Percentiles rank a stretch among this genome's conserved stretches.
Conservation (phyloP, 2,888 invertebrate genomes). For the Micropterix aruncella region DNA sequence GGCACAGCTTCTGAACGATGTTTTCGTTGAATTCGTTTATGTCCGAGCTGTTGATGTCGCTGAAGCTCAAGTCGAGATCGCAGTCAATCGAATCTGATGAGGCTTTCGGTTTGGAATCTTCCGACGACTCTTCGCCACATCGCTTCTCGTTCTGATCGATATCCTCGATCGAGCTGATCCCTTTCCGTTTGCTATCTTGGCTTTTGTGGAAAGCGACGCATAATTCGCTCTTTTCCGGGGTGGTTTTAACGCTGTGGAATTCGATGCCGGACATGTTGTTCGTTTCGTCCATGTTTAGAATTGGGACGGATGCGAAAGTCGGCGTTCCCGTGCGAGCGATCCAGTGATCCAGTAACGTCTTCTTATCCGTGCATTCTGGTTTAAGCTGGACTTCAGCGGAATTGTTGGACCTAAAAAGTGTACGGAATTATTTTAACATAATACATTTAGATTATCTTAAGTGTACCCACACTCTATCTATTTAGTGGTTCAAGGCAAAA, state of each 20-base stretch:
- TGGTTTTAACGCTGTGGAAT: slow-evolving; percentile 34
- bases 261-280: slow-evolving; percentile 31
- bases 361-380: slow-evolving; percentile 34
- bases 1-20: slow-evolving; percentile 36
- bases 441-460: no score
- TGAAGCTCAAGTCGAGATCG: slow-evolving; percentile 39
- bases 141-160: slow-evolving; percentile 36
- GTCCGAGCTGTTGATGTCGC: slow-evolving; percentile 39
- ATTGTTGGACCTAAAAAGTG: neutral
- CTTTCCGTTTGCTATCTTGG: slow-evolving; percentile 23
- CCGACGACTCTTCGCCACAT: slow-evolving; percentile 41
- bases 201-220: slow-evolving; percentile 14
- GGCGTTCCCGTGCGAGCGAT: slow-evolving; percentile 35
- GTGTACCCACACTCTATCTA: no score
- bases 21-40: slow-evolving; percentile 40
- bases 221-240: slow-evolving; percentile 20
- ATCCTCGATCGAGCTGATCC: slow-evolving; percentile 36
- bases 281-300: slow-evolving; percentile 23
- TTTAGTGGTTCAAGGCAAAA: no score
- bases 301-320: slow-evolving; percentile 32
- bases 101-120: slow-evolving; percentile 36
- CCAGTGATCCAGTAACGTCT: slow-evolving; percentile 36
- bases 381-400: slow-evolving; percentile 17
- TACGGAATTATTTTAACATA: no score
- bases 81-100: slow-evolving; percentile 38